Evolutionary conservation across 2,797 vertebrate genomes (phyloP), one percentile per base, ranked within the genome.

Genomic region (Taeniopygia guttata): DNA sequence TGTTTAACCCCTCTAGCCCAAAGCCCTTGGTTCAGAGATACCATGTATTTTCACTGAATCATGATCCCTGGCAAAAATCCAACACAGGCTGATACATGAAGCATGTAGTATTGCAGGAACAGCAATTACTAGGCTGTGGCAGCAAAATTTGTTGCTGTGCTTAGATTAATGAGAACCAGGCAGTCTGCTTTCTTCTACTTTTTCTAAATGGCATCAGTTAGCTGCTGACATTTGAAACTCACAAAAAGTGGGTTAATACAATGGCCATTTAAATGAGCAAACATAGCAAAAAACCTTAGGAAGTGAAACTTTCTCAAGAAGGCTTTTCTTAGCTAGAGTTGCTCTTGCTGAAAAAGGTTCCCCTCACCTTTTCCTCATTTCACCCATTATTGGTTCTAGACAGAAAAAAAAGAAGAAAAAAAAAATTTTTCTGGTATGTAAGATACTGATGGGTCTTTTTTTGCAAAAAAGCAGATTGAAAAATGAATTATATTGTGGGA

Each of bases 271-370:
- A 90, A 95, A 96, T 60, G 67, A 95, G 96, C 96, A 84, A 90
- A 84, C 87, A 46, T 78, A 93, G 94, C 93, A 77, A 70, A 93
- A 96, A 91, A 68, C 63, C 70, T 91, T 96, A 96, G 89, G 89
- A 93, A 95, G 87, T 96, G 94, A 97, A 96, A 97, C 95, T 94
- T 96, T 96, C 95, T 95, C 94, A 96, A 91, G 96, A 93, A 94
- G 95, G 18, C 11, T 94, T 51, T 93, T 91, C 77, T 66, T 67
- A 79, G 43, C 49, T 91, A 75, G 77, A 87, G 74, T 67, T 88
- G 49, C 45, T 73, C 16, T 76, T 70, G 34, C 30, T 91, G 67
- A 63, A 87, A 76, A 85, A 62, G 52, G 60, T 81, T 86, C 40
- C 73, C 91, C 78, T 90, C 74, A 60, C 22, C 30, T 84, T 93